A percentile compares a stretch with the other conserved stretches of the same genome.
Conservation (phyloP, 2,888 invertebrate species). For the Stenolophus ochropezus region DNA sequence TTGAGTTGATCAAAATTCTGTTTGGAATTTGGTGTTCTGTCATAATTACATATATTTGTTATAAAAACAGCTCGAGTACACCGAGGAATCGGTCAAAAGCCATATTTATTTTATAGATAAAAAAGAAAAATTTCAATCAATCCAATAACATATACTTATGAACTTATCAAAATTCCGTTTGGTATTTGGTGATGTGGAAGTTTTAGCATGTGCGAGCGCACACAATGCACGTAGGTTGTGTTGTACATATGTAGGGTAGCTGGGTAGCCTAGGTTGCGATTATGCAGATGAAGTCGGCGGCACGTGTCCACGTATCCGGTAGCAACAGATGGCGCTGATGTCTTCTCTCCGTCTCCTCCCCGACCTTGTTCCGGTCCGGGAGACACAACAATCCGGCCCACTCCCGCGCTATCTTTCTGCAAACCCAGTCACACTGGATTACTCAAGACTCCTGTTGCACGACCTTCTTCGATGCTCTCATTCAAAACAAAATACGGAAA, state of each 20-base stretch:
- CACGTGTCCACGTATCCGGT: constrained; percentile 48
- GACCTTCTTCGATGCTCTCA: no score
- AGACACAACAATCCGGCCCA: constrained; percentile 29
- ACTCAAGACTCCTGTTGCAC: not conserved
- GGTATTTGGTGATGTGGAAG: no score
- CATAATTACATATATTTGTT: no score
- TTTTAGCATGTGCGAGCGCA: not conserved
- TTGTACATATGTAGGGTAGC: not conserved
- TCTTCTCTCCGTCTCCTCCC: constrained; percentile 37
- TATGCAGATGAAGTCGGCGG: constrained; percentile 49
- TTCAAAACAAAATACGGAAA: no score
- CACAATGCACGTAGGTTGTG: not conserved
- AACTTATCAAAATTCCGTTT: no score
- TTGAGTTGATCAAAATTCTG: no score
- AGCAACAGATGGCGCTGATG: constrained; percentile 45
- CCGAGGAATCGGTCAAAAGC: no score
- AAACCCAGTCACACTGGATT: not conserved
- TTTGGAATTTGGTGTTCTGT: no score
- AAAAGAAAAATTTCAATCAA: no score
- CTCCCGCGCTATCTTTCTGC: not conserved
- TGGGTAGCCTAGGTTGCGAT: constrained; percentile 3
- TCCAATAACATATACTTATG: no score
- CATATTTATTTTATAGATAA: no score
- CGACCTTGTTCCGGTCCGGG: constrained; percentile 25
- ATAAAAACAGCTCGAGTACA: no score